A percentile compares a stretch with the other conserved stretches of the same genome.
These are phyloP conservation scores for Pissodes strobi DNA, from an alignment of 1,140 invertebrate genomes.

Conservation along the genomic window DNA sequence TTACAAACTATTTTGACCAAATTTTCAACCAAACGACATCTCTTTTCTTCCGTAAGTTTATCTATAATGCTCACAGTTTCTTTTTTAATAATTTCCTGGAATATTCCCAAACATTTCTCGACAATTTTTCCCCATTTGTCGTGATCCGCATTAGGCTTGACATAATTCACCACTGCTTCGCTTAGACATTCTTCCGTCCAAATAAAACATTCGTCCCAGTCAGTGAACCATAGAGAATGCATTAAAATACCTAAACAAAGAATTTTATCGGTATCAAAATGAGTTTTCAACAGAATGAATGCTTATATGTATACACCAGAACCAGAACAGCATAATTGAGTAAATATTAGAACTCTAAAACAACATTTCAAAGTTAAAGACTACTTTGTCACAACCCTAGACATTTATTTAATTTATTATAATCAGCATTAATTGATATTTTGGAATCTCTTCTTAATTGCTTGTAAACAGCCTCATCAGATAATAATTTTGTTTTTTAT, in stretches of 20 bases:
- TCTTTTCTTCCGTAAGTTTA: slow-evolving; percentile 59
- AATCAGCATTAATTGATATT: too few species aligned
- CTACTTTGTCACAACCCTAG: too few species aligned
- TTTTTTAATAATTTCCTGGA: slow-evolving; percentile 68
- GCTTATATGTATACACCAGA: too few species aligned
- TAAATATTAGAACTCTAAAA: too few species aligned
- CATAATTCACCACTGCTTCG: slow-evolving; percentile 59
- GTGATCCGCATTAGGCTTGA: slow-evolving; percentile 53
- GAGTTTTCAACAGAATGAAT: too few species aligned
- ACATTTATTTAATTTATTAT: too few species aligned
- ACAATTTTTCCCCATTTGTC: slow-evolving; percentile 66
- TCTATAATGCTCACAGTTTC: slow-evolving; percentile 62
- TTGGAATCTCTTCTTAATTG: too few species aligned
- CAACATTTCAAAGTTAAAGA: not conserved
- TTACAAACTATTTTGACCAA: slow-evolving; percentile 74
- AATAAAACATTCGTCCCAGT: slow-evolving; percentile 68
- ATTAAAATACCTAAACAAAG: slow-evolving; percentile 61
- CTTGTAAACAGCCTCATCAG: too few species aligned
- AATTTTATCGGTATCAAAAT: too few species aligned
- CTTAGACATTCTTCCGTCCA: slow-evolving; percentile 75
- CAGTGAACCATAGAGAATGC: slow-evolving; percentile 70
- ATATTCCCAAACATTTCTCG: slow-evolving; percentile 68
- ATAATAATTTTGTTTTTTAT: too few species aligned
- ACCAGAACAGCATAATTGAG: too few species aligned
- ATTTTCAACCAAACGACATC: slow-evolving; percentile 72